Conservation (phyloP, 2,888 invertebrate genomes). For the Maniola hyperantus region DNA sequence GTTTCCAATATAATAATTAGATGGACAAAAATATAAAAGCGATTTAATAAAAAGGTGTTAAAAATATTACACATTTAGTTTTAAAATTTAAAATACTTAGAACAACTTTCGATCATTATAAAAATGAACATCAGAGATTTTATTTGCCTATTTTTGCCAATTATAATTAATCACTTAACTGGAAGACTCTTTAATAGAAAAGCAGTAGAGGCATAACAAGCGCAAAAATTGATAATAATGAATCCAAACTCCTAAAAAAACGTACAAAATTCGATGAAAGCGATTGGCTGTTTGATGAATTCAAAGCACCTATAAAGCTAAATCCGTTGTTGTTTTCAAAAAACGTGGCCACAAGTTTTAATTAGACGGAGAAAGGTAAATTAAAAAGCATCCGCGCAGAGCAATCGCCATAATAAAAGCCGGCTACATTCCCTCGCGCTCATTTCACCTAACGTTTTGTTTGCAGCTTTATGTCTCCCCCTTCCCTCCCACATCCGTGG, state of each 20-base stretch:
- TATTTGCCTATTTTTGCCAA: too few relatives aligned
- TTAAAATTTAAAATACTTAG: too few relatives aligned
- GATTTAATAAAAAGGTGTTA: too few relatives aligned
- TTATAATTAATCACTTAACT: too few relatives aligned
- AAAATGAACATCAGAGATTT: too few relatives aligned
- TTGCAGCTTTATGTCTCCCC: constrained; percentile 34
- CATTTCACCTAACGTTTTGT: constrained; percentile 51
- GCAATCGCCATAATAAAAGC: constrained; percentile 58
- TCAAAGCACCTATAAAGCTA: too few relatives aligned
- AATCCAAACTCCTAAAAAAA: neutral
- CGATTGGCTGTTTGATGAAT: constrained; percentile 18
- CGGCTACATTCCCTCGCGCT: constrained; percentile 54
- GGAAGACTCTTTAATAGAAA: too few relatives aligned
- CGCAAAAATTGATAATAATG: neutral
- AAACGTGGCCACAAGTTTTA: constrained; percentile 68
- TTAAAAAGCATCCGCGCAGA: constrained; percentile 74
- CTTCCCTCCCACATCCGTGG: constrained; percentile 27
- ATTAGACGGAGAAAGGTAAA: constrained; percentile 76
- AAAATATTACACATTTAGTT: too few relatives aligned
- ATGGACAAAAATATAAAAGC: too few relatives aligned
- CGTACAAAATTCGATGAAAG: neutral
- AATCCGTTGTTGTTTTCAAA: constrained; percentile 62
- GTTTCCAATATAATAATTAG: too few relatives aligned
- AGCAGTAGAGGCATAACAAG: neutral
- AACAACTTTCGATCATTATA: too few relatives aligned